These are phyloP conservation scores for Melospiza georgiana DNA, from an alignment of 2,113 vertebrate genomes.

Conservation along the genomic window DNA sequence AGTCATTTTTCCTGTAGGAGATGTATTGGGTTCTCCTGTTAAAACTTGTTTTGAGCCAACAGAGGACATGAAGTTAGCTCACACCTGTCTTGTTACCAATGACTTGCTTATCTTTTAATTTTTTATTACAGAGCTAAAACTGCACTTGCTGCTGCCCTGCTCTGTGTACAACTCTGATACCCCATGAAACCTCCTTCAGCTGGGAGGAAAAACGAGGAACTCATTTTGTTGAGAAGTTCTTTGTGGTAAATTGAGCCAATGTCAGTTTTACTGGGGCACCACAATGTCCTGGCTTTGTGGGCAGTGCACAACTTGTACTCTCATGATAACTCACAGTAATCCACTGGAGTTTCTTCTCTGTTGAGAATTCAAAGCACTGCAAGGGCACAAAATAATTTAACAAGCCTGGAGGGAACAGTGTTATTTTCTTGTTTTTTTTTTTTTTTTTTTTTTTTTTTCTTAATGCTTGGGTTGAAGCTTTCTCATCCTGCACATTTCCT, in stretches of 20 bases:
- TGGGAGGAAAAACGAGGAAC: background rate
- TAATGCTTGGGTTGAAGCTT: background rate
- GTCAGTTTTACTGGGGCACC: background rate
- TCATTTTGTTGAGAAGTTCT: background rate
- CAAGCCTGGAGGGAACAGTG: background rate
- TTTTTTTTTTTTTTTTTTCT: background rate
- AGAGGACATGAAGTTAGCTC: background rate
- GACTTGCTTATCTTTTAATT: background rate
- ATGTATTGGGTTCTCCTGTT: background rate
- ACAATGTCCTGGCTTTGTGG: background rate
- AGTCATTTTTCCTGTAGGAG: background rate
- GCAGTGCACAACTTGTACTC: background rate
- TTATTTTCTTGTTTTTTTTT: background rate
- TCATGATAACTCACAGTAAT: background rate
- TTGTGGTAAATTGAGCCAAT: background rate
- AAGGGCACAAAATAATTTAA: background rate
- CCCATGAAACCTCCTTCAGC: background rate
- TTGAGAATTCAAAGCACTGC: background rate
- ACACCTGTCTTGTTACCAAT: background rate
- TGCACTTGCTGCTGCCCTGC: background rate
- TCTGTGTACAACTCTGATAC: background rate
- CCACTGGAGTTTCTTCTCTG: background rate
- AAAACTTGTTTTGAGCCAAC: background rate
- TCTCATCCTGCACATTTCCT: background rate
- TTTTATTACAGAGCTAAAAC: background rate